phyloP scores from a whole-genome alignment of 1,140 invertebrate species.

The Drosophila neocordata region DNA sequence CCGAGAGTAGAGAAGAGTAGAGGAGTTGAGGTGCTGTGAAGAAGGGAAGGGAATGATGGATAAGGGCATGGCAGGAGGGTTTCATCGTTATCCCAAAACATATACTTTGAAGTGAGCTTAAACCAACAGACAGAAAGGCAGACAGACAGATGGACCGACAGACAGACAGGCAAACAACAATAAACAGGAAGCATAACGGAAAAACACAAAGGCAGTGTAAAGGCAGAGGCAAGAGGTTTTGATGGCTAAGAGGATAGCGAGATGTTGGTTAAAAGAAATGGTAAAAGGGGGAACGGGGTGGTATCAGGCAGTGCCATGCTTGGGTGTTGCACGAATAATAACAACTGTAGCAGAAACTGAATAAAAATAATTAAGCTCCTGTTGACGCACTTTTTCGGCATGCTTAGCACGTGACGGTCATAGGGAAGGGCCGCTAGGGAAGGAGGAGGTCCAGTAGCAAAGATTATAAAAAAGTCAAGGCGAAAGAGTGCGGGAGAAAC shows the following conservation, averaged over 20 bases:
- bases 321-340: conserved; percentile 11
- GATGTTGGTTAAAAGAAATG: not conserved
- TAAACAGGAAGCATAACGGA: conserved; percentile 69
- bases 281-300: too few relatives aligned
- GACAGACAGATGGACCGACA: not conserved
- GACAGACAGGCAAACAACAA: conserved; percentile 43
- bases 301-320: not conserved
- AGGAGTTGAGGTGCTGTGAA: not conserved
- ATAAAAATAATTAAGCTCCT: conserved; percentile 79
- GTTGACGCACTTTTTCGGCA: conserved; percentile 77
- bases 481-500: not conserved
- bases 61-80: conserved; percentile 1
- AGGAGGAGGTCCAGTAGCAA: not conserved
- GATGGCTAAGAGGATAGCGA: too few relatives aligned
- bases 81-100: conserved; percentile 18
- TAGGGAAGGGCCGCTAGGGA: not conserved
- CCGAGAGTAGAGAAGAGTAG: not conserved
- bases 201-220: conserved; percentile 46
- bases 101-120: conserved; percentile 19
- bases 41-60: not conserved
- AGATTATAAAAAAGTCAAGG: conserved; percentile 5
- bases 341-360: conserved; percentile 58
- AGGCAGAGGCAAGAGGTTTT: not conserved
- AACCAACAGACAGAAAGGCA: not conserved
- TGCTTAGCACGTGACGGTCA: conserved; percentile 64